Base-by-base conservation (phyloP, 2,113 vertebrate genomes). In the Megaceryle torquata region DNA sequence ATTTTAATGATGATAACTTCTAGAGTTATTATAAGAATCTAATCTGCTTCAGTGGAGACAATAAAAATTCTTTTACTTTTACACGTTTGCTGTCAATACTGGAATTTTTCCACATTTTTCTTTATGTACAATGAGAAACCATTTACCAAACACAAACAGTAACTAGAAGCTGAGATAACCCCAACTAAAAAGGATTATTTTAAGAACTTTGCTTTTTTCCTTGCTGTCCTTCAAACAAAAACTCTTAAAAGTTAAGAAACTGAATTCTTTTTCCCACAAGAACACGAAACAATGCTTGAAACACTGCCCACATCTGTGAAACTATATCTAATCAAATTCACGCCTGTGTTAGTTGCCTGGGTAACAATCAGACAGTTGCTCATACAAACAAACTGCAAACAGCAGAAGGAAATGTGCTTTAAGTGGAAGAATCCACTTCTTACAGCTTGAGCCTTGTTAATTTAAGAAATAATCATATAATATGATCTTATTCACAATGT, bases 371-470 rank as follows among this genome's bases (percentile, higher is more conserved):
- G 96, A 95, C 83, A 95, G 93, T 95, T 43, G 21, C 86, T 97
- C 82, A 96, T 56, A 97, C 95, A 97, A 98, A 97, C 97, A 98
- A 97, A 95, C 78, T 90, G 74, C 67, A 94, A 95, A 96, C 81
- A 96, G 93, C 80, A 89, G 85, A 96, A 92, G 82, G 80, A 97
- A 94, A 86, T 44, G 60, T 48, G 79, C 85, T 89, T 86, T 96
- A 95, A 97, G 91, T 94, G 94, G 84, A 89, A 95, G 91, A 69
- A 82, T 75, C 83, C 43, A 84, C 68, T 50, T 72, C 88, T 46
- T 68, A 61, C 57, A 35, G 68, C 43, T 22, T n/a, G 14, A 63
- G 59, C 28, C 54, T 65, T 51, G 80, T 81, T 92, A 89, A 86
- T 61, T 61, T 68, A 88, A 87, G 76, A 75, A 90, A 88, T 72